A percentile compares a stretch with the other conserved stretches of the same genome.
Conservation (phyloP, 2,888 invertebrate genomes). For the Nipponacmea schrenckii region DNA sequence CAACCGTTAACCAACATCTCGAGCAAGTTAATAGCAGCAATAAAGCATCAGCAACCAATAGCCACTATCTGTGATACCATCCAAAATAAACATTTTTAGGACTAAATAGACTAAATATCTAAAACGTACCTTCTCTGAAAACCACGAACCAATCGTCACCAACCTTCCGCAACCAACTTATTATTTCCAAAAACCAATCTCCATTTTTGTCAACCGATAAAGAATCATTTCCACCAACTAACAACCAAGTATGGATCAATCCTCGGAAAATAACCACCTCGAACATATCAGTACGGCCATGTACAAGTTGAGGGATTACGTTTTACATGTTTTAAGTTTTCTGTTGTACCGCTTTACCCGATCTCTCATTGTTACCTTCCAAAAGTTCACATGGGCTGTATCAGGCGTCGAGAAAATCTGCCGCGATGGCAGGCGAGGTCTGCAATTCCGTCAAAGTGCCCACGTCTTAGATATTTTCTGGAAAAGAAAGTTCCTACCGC, state of each 20-base stretch:
- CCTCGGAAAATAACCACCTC: constrained; percentile 38
- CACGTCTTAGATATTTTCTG: constrained; percentile 58
- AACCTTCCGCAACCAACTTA: too few species aligned
- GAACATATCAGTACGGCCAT: constrained; percentile 54
- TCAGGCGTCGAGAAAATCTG: constrained; percentile 55
- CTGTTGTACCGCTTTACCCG: constrained; percentile 49
- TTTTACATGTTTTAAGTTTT: constrained; percentile 48
- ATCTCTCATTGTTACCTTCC: constrained; percentile 49
- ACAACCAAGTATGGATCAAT: constrained; percentile 28
- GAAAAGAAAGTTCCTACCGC: constrained; percentile 49
- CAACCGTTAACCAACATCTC: too few species aligned
- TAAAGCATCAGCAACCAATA: too few species aligned
- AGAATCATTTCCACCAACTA: too few species aligned
- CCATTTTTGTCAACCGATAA: too few species aligned
- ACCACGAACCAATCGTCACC: too few species aligned
- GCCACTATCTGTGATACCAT: too few species aligned
- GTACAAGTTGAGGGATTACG: constrained; percentile 51
- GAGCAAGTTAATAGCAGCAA: too few species aligned
- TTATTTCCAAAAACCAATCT: too few species aligned
- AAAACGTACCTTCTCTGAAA: too few species aligned
- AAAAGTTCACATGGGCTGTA: constrained; percentile 59
- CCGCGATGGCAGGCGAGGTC: constrained; percentile 50
- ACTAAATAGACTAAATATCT: too few species aligned
- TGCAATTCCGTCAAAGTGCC: constrained; percentile 57
- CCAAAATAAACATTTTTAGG: too few species aligned